Base-by-base conservation (phyloP, 2,113 vertebrate genomes). In the Hemiprocne comata region DNA sequence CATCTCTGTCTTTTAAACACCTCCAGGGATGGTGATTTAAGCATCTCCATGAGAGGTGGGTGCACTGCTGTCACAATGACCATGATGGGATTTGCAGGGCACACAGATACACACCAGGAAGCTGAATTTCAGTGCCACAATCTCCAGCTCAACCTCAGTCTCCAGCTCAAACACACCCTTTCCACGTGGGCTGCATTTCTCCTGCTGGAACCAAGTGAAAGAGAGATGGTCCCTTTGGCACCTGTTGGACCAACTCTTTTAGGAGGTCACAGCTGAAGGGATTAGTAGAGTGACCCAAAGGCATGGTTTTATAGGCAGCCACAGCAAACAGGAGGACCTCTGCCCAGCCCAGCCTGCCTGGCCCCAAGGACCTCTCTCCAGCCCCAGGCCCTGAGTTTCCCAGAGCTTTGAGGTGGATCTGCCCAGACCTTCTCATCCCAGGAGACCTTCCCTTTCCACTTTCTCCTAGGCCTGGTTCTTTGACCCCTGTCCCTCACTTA, bases 401-500 rank as follows among this genome's bases (percentile, higher is more conserved):
- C 36, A 67, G 46, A 66, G 24, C 15, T 71, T 20, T 33, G 40
- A 46, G 51, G 23, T 50, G 13, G 17, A 17, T 29, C 13, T 50
- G 40, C 17, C 26, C 71, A 70, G 51, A 51, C 24, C 10, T 3
- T 31, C 23, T 82, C 6, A 16, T 21, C 44, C 53, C 34, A 53
- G 50, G 50, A 53, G 36, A 34, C 21, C n/a, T 73, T 85, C 31
- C 36, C 57, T 64, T 73, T 64, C 54, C 26, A 5, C 31, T 33
- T 61, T 21, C 25, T 81, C 21, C 31, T 33, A n/a, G 50, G 15
- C 26, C 24, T 81, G 60, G 11, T 13, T 69, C 34, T 72, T 36
- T 4, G 2, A 18, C 25, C 58, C 20, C 50, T 70, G 77, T 48
- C 20, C 36, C 44, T 81, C 2, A 0, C 44, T 81, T 2, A 0